A percentile compares a stretch with the other conserved stretches of the same genome.
Conservation (phyloP, 1,140 invertebrate species). For the Homalodisca vitripennis region DNA sequence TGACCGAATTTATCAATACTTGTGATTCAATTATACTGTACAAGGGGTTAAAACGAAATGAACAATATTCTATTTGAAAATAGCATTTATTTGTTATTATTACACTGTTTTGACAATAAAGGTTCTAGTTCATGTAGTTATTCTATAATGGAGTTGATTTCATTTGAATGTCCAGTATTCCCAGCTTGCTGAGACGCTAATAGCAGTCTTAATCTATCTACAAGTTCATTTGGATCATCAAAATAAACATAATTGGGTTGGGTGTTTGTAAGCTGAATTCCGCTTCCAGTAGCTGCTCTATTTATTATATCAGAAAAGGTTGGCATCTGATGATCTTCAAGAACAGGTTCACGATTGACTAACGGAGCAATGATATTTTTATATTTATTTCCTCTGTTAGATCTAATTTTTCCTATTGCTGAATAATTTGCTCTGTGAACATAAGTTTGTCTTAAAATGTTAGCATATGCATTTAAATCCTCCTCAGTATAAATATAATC, state of each 20-base stretch:
- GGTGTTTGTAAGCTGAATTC: neutral
- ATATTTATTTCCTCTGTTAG: slow-evolving; percentile 12
- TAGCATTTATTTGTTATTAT: no score
- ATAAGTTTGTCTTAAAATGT: neutral
- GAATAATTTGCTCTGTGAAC: slow-evolving; percentile 15
- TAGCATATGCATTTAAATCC: neutral
- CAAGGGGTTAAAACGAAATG: neutral
- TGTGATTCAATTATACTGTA: neutral
- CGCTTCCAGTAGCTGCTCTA: neutral
- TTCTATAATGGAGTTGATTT: slow-evolving; percentile 6
- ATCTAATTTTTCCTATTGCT: neutral
- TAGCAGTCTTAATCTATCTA: neutral
- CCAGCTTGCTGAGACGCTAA: slow-evolving; percentile 8
- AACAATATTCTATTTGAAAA: no score
- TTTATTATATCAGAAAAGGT: neutral
- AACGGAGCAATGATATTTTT: neutral
- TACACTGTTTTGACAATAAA: no score
- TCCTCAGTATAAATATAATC: neutral
- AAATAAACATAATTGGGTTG: slow-evolving; percentile 1
- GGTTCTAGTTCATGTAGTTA: neutral
- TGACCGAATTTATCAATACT: slow-evolving; percentile 19
- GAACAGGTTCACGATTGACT: neutral
- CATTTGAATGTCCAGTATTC: neutral
- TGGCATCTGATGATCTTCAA: neutral
- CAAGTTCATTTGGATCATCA: slow-evolving; percentile 15